These are phyloP conservation scores for Ctenosaura bakeri DNA, from an alignment of 2,797 vertebrate species.

Conservation along the genomic window DNA sequence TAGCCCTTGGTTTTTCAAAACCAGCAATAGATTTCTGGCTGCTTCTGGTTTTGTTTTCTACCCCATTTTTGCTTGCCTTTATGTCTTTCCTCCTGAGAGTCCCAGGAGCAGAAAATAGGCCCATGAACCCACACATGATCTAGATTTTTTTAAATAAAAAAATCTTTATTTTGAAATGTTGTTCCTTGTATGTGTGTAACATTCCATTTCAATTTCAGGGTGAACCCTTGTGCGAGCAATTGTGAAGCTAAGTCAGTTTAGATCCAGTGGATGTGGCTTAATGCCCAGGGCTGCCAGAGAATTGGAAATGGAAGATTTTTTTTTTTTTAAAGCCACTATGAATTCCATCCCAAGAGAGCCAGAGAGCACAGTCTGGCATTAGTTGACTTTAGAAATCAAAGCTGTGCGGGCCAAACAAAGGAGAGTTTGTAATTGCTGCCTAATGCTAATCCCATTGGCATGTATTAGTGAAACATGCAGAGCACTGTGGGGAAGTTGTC, in stretches of 20 bases:
- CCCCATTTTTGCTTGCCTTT: too few species aligned
- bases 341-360: constrained; percentile 39
- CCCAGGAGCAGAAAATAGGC: too few species aligned
- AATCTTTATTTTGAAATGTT: background rate
- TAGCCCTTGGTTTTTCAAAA: too few species aligned
- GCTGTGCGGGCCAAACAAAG: constrained; percentile 67
- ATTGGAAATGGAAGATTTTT: constrained; percentile 15
- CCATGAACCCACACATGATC: too few species aligned
- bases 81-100: background rate
- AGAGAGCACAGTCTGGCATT: constrained; percentile 48
- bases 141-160: background rate
- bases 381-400: constrained; percentile 73
- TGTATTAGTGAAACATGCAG: constrained; percentile 66
- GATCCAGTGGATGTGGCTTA: constrained; percentile 32
- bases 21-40: too few species aligned
- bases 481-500: constrained; percentile 71
- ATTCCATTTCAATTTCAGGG: constrained; percentile 33
- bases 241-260: background rate
- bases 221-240: background rate
- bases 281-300: background rate
- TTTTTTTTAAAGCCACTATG: background rate
- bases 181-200: background rate
- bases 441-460: constrained; percentile 77
- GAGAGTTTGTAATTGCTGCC: constrained; percentile 80
- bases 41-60: too few species aligned